Percentiles rank a stretch among this genome's conserved stretches.
These are phyloP conservation scores for Epistrophe eligans DNA, from an alignment of 2,888 invertebrate genomes.

Conservation along the genomic window DNA sequence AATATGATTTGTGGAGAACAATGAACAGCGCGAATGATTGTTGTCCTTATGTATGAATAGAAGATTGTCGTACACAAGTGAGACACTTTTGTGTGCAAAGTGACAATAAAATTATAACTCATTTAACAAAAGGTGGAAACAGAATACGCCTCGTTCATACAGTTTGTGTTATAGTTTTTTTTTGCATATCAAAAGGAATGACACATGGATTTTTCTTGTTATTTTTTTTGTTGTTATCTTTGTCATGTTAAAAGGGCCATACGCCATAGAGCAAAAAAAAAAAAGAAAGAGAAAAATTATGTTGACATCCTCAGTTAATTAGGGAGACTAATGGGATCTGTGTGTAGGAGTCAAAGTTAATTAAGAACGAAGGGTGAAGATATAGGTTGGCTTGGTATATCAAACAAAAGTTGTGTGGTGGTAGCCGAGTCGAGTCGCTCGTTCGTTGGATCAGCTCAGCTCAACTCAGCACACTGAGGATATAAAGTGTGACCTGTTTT, in stretches of 20 bases:
- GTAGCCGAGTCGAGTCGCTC: not conserved
- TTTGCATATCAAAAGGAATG: constrained; percentile 38
- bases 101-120: constrained; percentile 48
- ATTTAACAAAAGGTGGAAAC: constrained; percentile 30
- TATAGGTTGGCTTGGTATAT: constrained; percentile 13
- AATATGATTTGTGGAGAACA: constrained; percentile 64
- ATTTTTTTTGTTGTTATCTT: constrained; percentile 4
- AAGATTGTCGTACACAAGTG: constrained; percentile 39
- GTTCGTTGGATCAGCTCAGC: constrained; percentile 14
- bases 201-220: constrained; percentile 33
- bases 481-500: constrained; percentile 58
- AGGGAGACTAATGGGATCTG: constrained; percentile 69
- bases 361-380: constrained; percentile 44
- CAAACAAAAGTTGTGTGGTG: constrained; percentile 2
- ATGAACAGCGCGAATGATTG: constrained; percentile 54
- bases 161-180: constrained; percentile 18
- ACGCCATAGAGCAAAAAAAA: not conserved
- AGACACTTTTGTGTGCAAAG: constrained; percentile 19
- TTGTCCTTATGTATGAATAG: constrained; percentile 59
- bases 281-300: constrained; percentile 32
- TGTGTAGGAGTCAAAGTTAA: constrained; percentile 71
- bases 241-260: constrained; percentile 16
- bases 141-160: constrained; percentile 10
- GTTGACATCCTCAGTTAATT: constrained; percentile 73
- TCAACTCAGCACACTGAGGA: not conserved